Conservation (phyloP, 2,113 vertebrate species). For the Forbesichthys agassizii region DNA sequence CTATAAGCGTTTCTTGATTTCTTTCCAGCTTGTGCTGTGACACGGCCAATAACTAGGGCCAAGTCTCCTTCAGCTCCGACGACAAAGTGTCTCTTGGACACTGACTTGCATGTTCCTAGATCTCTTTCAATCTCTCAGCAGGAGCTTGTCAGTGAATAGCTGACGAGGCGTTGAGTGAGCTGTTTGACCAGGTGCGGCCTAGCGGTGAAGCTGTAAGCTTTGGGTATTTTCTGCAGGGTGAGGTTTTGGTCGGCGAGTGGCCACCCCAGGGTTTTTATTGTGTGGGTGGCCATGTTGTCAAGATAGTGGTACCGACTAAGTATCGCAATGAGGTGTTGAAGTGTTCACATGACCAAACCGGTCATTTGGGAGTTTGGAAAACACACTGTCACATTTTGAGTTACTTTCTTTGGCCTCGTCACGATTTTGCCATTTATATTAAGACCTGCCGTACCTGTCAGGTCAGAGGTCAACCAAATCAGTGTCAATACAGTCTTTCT, state of each 20-base stretch:
- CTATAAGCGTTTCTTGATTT: neutral
- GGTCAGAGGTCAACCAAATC: neutral
- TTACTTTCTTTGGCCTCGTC: conserved; percentile 9
- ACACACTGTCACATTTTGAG: conserved; percentile 5
- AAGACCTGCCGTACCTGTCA: conserved; percentile 2
- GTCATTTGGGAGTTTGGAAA: conserved; percentile 1
- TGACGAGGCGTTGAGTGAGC: neutral
- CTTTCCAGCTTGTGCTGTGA: conserved; percentile 1
- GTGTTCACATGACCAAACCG: conserved; percentile 6
- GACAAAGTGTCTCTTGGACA: neutral
- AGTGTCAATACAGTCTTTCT: neutral
- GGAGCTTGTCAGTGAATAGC: conserved; percentile 4
- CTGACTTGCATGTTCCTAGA: neutral
- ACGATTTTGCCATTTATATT: neutral
- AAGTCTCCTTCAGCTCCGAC: neutral
- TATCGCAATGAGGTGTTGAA: conserved; percentile 5
- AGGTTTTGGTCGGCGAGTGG: conserved; percentile 2
- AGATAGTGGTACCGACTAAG: neutral
- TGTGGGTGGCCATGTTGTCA: neutral
- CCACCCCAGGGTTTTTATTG: neutral
- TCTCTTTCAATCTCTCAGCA: neutral
- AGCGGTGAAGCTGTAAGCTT: neutral
- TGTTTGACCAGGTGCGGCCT: too few species aligned
- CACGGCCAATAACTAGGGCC: neutral
- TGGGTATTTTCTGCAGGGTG: neutral